Percentiles rank a stretch among this genome's conserved stretches.
phyloP scores from a whole-genome alignment of 2,888 invertebrate genomes.

The Cryptosula pallasiana region DNA sequence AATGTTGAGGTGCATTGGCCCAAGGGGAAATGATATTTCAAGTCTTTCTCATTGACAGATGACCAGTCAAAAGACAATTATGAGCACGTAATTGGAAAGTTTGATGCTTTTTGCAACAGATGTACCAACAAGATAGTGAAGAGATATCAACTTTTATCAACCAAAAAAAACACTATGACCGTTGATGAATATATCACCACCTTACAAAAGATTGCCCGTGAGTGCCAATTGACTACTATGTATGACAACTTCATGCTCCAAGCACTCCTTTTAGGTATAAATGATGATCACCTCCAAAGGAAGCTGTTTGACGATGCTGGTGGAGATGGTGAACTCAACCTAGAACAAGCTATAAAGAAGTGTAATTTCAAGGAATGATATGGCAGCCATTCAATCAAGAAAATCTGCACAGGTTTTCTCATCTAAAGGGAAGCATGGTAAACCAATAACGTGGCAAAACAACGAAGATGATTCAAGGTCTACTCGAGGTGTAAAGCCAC shows the following conservation, averaged over 20 bases:
- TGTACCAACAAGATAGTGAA: neutral
- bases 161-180: neutral
- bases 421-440: too few relatives aligned
- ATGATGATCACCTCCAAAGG: neutral
- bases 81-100: neutral
- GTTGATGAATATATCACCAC: conserved; percentile 7
- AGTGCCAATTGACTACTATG: neutral
- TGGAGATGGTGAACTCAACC: neutral
- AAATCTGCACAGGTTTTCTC: neutral
- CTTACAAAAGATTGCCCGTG: neutral
- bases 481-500: neutral
- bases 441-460: too few relatives aligned
- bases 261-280: neutral
- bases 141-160: neutral
- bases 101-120: neutral
- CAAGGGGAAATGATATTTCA: conserved; percentile 2
- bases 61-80: conserved; percentile 7
- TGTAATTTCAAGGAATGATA: neutral
- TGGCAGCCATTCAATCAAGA: neutral
- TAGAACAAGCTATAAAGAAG: conserved; percentile 20
- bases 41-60: neutral
- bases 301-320: conserved; percentile 17
- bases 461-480: too few relatives aligned
- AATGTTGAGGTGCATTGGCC: neutral
- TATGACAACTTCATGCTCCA: too few relatives aligned